Percentiles rank a stretch among this genome's conserved stretches.
Conservation (phyloP, 1,140 invertebrate genomes). For the Lysiphlebus fabarum region DNA sequence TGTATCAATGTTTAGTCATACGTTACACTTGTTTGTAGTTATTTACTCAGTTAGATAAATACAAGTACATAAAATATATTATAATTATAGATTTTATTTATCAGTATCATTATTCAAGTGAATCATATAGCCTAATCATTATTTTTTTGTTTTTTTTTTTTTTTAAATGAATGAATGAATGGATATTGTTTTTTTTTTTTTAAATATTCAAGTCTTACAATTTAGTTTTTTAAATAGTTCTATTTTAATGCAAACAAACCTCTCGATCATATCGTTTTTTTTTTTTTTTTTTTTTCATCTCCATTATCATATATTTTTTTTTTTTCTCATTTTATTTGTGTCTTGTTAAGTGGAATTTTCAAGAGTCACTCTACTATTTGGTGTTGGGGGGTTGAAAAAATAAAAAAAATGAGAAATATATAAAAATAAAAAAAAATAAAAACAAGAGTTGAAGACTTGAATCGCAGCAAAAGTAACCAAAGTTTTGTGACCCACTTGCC, state of each 20-base stretch:
- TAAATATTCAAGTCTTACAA: too few species aligned
- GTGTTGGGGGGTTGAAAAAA: conserved; percentile 1
- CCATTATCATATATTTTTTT: neutral
- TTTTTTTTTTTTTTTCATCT: neutral
- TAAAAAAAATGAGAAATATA: conserved; percentile 7
- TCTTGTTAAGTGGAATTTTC: conserved; percentile 2
- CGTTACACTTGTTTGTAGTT: too few species aligned
- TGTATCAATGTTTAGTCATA: too few species aligned
- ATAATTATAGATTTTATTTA: too few species aligned
- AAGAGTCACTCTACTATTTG: neutral
- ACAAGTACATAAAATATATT: too few species aligned
- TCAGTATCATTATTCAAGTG: conserved; percentile 15
- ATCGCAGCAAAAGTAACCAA: conserved; percentile 11
- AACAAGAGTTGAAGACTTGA: neutral
- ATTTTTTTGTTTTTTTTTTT: neutral
- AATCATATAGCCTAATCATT: conserved; percentile 3
- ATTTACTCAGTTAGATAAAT: too few species aligned
- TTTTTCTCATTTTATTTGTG: conserved; percentile 2
- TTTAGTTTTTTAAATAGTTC: too few species aligned
- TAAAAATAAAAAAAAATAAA: neutral
- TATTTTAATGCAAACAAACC: too few species aligned
- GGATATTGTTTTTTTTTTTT: neutral
- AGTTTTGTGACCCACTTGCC: conserved; percentile 11
- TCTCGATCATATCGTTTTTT: too few species aligned
- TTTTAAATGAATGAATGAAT: too few species aligned